Evolutionary conservation across 2,888 invertebrate species (phyloP).

Genomic region (Tiliacea citrago): DNA sequence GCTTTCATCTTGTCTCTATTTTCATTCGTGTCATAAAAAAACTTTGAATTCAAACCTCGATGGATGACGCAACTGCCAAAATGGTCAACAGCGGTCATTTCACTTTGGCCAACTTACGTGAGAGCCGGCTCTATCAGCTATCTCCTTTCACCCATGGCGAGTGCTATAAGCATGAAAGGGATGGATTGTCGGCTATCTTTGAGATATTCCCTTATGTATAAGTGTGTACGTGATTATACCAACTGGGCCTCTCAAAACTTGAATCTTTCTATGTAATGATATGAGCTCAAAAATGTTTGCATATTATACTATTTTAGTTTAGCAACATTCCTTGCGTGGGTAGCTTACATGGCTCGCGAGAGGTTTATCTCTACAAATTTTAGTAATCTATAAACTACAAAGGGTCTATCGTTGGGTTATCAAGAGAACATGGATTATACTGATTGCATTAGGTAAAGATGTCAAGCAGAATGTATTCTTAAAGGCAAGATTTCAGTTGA

Average conservation of each 20-base stretch:
- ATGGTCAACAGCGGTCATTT: conserved; percentile 89
- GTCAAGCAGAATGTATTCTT: conserved; percentile 24
- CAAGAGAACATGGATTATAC: conserved; percentile 28
- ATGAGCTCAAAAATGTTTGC: conserved; percentile 58
- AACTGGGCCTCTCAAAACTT: conserved; percentile 78
- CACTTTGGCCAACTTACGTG: conserved; percentile 90
- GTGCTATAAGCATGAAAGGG: conserved; percentile 69
- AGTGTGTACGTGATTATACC: conserved; percentile 64
- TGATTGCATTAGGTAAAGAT: conserved; percentile 34
- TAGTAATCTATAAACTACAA: conserved; percentile 33
- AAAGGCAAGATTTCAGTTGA: neutral
- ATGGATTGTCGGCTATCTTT: conserved; percentile 65
- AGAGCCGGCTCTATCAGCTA: conserved; percentile 75
- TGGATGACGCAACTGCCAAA: conserved; percentile 88
- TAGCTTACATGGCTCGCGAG: conserved; percentile 24
- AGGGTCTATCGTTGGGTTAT: conserved; percentile 23
- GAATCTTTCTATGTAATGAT: conserved; percentile 64
- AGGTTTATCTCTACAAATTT: conserved; percentile 37
- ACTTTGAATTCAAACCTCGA: conserved; percentile 81
- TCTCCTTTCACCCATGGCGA: conserved; percentile 73
- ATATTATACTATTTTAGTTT: conserved; percentile 46
- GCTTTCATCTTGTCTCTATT: conserved; percentile 58
- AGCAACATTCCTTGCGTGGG: conserved; percentile 50
- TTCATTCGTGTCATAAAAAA: conserved; percentile 72
- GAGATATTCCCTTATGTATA: conserved; percentile 72